Percentiles rank a stretch among this genome's conserved stretches.
Conservation (phyloP, 2,113 vertebrate species). For the Equus przewalskii region DNA sequence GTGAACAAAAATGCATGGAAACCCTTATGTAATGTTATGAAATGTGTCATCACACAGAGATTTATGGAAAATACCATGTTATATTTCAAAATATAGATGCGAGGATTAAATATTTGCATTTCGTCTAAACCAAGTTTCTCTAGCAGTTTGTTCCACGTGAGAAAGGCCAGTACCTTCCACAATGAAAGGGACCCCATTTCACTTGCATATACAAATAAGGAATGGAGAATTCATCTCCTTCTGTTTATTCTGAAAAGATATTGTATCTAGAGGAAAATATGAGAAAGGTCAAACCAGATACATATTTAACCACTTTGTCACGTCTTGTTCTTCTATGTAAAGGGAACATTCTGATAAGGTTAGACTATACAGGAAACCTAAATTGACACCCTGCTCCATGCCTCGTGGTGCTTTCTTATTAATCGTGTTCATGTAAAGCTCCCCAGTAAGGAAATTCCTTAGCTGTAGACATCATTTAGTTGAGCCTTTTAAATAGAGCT, state of each 20-base stretch:
- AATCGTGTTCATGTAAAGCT: constrained; percentile 80
- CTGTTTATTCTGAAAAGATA: constrained; percentile 72
- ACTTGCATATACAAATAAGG: constrained; percentile 35
- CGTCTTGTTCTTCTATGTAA: constrained; percentile 61
- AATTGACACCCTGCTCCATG: constrained; percentile 63
- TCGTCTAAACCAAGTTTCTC: constrained; percentile 68
- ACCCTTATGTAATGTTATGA: constrained; percentile 78
- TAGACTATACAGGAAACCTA: constrained; percentile 73
- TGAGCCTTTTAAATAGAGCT: constrained; percentile 69
- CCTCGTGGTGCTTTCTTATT: constrained; percentile 73
- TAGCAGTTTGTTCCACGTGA: constrained; percentile 19
- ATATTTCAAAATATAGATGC: constrained; percentile 72
- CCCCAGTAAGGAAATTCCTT: constrained; percentile 81
- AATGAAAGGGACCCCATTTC: neutral
- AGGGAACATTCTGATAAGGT: constrained; percentile 72
- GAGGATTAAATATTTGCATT: constrained; percentile 65
- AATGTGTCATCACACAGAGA: constrained; percentile 66
- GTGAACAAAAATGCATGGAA: constrained; percentile 64
- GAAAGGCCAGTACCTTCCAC: constrained; percentile 18
- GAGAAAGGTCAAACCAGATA: constrained; percentile 68
- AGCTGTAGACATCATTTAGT: constrained; percentile 67
- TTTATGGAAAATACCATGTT: constrained; percentile 78
- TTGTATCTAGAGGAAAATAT: constrained; percentile 62
- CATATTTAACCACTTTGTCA: constrained; percentile 63
- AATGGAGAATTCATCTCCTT: constrained; percentile 42